Evolutionary conservation across 2,888 invertebrate genomes (phyloP), one percentile per base, ranked within the genome.

Genomic region (Drosophila nr. perissopoda): DNA sequence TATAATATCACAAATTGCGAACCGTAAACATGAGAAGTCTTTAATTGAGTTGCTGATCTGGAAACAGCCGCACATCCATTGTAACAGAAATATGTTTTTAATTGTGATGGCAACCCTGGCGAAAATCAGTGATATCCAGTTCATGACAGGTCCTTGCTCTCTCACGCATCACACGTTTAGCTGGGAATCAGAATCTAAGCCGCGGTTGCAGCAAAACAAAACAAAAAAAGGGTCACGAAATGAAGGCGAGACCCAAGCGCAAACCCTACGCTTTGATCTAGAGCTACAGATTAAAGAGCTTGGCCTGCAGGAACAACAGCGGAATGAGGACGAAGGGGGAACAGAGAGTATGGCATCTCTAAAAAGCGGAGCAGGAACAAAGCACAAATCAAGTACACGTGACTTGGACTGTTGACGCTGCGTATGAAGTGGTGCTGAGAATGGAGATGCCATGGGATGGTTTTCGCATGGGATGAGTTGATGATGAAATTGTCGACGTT

Each of bases 401-500:
- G 87, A 88, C 88, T 88, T 75, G 80, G 74, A 78, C 69, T 74
- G 67, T 57, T 79, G 71, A 70, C 74, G 83, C 70, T 73, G 69
- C 73, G 61, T 68, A 68, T 82, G 64, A 70, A 70, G 78, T 71
- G 81, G 58, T 58, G 66, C 42, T 38, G 68, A 21, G 60, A 42
- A 53, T 65, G 48, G 57, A 51, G 38, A 38, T 49, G 57, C 40
- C n/a, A 46, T 48, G 42, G 27, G 8, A 31, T 59, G 36, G 56
- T 29, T 27, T 68, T 29, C 18, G 53, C 13, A 38, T 56, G 63
- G 56, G 52, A 66, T 72, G 68, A 60, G 84, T 60, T 66, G 82
- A 70, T 87, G 89, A 89, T 87, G 89, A 89, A 87, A 89, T 89
- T 89, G 88, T 87, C 80, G 85, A 74, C 81, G 82, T 80, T 87